Evolutionary conservation across 2,888 invertebrate genomes (phyloP).

Genomic region (Troides oblongomaculatus): DNA sequence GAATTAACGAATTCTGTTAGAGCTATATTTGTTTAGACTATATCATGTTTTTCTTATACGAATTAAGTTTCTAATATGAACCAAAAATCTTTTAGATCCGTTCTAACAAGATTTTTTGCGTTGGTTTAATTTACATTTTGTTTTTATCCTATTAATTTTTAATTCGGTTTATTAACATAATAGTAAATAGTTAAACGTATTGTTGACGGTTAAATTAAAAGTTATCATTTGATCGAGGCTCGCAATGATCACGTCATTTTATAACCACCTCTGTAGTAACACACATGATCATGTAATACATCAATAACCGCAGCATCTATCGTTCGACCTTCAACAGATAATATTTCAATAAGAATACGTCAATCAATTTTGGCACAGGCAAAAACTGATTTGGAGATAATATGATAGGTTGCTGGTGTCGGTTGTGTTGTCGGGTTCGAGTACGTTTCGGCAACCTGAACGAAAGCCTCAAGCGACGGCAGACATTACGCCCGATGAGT

Average conservation of each 20-base stretch:
- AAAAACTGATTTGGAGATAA: conserved; percentile 11
- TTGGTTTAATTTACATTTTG: too few species aligned
- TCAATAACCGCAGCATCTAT: conserved; percentile 11
- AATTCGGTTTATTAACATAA: too few species aligned
- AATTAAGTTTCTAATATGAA: not conserved
- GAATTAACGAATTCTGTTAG: conserved; percentile 1
- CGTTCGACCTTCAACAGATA: conserved; percentile 15
- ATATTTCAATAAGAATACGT: conserved; percentile 18
- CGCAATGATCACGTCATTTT: not conserved
- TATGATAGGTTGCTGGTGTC: not conserved
- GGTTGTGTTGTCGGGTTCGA: not conserved
- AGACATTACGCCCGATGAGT: conserved; percentile 49
- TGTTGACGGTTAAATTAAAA: not conserved
- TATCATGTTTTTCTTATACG: conserved; percentile 1
- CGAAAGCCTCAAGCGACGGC: conserved; percentile 41
- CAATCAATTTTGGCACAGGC: conserved; percentile 9
- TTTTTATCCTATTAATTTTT: too few species aligned
- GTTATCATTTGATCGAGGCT: not conserved
- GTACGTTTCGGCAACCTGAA: conserved; percentile 36
- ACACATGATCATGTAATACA: conserved; percentile 3
- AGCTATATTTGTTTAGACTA: not conserved
- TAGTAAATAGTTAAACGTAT: too few species aligned
- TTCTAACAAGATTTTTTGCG: too few species aligned
- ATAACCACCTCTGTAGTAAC: not conserved
- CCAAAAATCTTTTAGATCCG: too few species aligned